Conservation (phyloP, 2,888 invertebrate genomes). For the Gasteruption jaculator region DNA sequence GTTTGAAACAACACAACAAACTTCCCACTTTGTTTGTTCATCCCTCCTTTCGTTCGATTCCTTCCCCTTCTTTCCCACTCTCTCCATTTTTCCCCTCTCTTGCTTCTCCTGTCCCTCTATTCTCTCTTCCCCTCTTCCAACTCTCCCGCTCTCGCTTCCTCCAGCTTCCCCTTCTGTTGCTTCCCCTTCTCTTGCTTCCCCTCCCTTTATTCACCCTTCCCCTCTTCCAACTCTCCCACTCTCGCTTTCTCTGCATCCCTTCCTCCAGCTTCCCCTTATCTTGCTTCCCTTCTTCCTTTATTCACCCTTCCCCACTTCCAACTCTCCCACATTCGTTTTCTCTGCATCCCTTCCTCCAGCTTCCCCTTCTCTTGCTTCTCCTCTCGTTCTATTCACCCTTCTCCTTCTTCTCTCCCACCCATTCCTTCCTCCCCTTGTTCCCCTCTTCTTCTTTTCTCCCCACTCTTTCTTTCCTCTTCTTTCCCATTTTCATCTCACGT, state of each 20-base stretch:
- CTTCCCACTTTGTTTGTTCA: too few relatives aligned
- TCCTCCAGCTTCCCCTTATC: conserved; percentile 7
- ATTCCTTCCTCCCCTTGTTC: not conserved
- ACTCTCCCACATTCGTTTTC: not conserved
- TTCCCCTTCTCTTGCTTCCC: conserved; percentile 7
- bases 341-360: not conserved
- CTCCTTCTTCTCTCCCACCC: conserved; percentile 1
- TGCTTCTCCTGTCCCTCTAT: conserved; percentile 21
- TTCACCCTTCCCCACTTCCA: conserved; percentile 1
- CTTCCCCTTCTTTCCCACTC: conserved; percentile 2
- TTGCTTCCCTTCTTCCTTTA: conserved; percentile 6
- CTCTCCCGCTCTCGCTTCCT: conserved; percentile 14
- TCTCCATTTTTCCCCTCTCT: conserved; percentile 5
- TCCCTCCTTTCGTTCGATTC: too few relatives aligned
- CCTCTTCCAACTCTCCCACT: not conserved
- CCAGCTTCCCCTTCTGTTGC: not conserved
- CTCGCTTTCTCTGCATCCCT: not conserved
- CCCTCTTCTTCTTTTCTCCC: conserved; percentile 8
- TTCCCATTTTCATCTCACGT: conserved; percentile 1
- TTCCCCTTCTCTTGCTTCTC: conserved; percentile 7
- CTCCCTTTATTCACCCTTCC: conserved; percentile 4
- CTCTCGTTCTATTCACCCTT: conserved; percentile 5
- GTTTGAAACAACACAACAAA: too few relatives aligned
- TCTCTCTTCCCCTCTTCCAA: conserved; percentile 19
- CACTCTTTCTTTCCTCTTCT: conserved; percentile 3